Evolutionary conservation across 2,888 invertebrate genomes (phyloP), one percentile per base, ranked within the genome.

Genomic region (Pachycephus smyrnensis): DNA sequence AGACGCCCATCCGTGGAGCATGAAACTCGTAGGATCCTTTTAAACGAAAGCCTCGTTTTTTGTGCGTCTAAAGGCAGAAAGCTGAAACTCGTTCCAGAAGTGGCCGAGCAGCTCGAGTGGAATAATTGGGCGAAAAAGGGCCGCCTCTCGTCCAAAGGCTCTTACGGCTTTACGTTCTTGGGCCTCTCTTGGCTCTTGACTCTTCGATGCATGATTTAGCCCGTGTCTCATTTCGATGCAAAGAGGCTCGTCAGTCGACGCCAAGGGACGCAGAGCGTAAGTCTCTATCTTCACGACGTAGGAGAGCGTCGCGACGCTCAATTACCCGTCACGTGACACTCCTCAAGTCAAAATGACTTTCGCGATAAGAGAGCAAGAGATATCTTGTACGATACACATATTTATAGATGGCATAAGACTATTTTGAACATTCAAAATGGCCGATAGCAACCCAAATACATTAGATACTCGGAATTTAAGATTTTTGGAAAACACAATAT

Each of bases 91-190:
- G 85, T 85, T 86, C 84, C 80, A 81, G 80, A 78, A 82, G 80
- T 83, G 80, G 83, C 84, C 80, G 80, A 82, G 82, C 86, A 80
- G 77, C 79, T 81, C 81, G 79, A 86, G 80, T 75, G 82, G 83
- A 82, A 84, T 85, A 85, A 85, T 85, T 86, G 83, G 80, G 80
- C 85, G 80, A 82, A 80, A 80, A 80, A 79, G 79, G 79, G 73
- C 77, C 74, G 23, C 55, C 73, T 73, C 35, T 23, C 68, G 35
- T 33, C n/a, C 68, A 11, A 11, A 37, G 78, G 30, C 74, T 15
- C 71, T 68, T 36, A 35, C 69, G 74, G 77, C 82, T 78, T 79
- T 79, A 75, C 80, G 81, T 84, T 83, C 55, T 23, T 9, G 4
- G 30, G 32, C 31, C 71, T 15, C 12, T 31, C 83, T 82, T 82